A percentile compares a stretch with the other conserved stretches of the same genome.
Conservation (phyloP, 2,888 invertebrate genomes). For the Chouioia cunea region DNA sequence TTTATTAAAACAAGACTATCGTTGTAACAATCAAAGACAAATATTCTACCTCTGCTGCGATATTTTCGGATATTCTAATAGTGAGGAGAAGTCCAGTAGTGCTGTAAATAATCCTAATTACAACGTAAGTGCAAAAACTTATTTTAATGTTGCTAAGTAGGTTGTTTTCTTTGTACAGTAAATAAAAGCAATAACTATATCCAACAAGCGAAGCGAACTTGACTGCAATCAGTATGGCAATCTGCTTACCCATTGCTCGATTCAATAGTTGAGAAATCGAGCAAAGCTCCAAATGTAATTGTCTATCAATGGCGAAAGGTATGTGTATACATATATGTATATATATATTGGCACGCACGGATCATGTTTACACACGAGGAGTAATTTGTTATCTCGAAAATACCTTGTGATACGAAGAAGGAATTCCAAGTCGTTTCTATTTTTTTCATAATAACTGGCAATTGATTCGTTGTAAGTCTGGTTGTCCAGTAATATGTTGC, state of each 20-base stretch:
- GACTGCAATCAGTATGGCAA: slow-evolving; percentile 37
- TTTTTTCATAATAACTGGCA: background rate
- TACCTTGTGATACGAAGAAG: background rate
- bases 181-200: slow-evolving; percentile 17
- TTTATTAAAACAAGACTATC: background rate
- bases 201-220: slow-evolving; percentile 35
- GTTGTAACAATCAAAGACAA: background rate
- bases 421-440: background rate
- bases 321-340: no score
- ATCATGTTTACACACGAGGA: background rate
- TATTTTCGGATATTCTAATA: background rate
- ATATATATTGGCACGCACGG: no score
- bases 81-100: background rate
- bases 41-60: slow-evolving; percentile 1
- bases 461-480: background rate
- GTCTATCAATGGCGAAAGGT: slow-evolving; percentile 28
- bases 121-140: background rate
- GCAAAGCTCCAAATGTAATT: slow-evolving; percentile 42
- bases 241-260: slow-evolving; percentile 13
- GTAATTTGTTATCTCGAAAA: no score
- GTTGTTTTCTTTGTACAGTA: no score
- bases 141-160: background rate
- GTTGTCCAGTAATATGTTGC: no score
- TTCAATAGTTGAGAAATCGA: slow-evolving; percentile 20
- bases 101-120: slow-evolving; percentile 2